phyloP scores from a whole-genome alignment of 2,113 vertebrate genomes.

The Perccottus glenii region DNA sequence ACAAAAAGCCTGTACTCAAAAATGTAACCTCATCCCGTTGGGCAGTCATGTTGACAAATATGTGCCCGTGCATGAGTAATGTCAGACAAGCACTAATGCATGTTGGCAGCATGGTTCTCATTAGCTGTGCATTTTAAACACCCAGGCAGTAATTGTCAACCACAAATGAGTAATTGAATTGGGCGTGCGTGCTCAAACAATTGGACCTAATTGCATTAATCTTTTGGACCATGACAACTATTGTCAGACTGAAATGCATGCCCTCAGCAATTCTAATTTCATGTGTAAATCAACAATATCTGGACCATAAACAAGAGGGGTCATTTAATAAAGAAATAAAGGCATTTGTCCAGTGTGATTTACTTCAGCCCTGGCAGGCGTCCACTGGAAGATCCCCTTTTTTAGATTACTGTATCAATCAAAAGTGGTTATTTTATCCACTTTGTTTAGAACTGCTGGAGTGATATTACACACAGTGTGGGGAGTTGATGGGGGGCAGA shows the following conservation, averaged over 20 bases:
- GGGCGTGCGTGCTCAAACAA: conserved; percentile 60
- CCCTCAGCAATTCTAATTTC: conserved; percentile 57
- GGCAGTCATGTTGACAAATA: conserved; percentile 7
- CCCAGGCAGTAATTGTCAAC: conserved; percentile 58
- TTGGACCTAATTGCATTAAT: conserved; percentile 68
- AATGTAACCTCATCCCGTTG: neutral
- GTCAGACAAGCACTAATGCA: conserved; percentile 29
- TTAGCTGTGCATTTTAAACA: conserved; percentile 53
- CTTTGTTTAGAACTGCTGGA: conserved; percentile 15
- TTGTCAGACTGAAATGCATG: conserved; percentile 50
- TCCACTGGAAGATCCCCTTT: conserved; percentile 23
- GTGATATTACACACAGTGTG: conserved; percentile 25
- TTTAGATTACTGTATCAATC: conserved; percentile 7
- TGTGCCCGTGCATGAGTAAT: conserved; percentile 25
- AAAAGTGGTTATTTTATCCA: conserved; percentile 18
- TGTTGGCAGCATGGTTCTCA: conserved; percentile 41
- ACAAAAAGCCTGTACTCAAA: conserved; percentile 13
- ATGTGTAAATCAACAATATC: conserved; percentile 58
- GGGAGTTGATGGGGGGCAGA: conserved; percentile 11
- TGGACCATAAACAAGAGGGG: conserved; percentile 40
- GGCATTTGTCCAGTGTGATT: conserved; percentile 39
- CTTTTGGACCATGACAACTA: conserved; percentile 59
- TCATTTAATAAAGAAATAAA: conserved; percentile 48
- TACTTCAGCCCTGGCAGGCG: conserved; percentile 32
- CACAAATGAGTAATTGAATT: conserved; percentile 63